Conservation (phyloP, 2,888 invertebrate genomes). For the Dexiosoma caninum region DNA sequence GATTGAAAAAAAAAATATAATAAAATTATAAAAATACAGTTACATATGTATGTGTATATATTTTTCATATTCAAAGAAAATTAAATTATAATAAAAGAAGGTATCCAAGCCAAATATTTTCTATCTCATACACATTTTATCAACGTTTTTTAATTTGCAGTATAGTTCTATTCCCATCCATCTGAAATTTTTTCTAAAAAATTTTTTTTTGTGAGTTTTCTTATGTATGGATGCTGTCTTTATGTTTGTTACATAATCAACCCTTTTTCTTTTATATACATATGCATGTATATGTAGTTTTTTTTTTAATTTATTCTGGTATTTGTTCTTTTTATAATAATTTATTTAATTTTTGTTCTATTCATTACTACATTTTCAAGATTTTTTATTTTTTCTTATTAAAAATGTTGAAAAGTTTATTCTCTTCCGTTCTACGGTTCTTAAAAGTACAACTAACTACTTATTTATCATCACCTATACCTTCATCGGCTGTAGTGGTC, state of each 20-base stretch:
- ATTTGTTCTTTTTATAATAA: constrained; percentile 39
- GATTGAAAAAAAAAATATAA: constrained; percentile 3
- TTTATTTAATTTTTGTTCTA: constrained; percentile 49
- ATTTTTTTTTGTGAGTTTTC: not conserved
- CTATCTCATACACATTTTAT: constrained; percentile 46
- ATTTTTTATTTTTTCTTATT: constrained; percentile 13
- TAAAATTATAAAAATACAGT: constrained; percentile 22
- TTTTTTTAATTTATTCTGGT: constrained; percentile 24
- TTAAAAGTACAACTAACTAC: constrained; percentile 49
- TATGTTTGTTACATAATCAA: constrained; percentile 51
- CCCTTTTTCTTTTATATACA: constrained; percentile 45
- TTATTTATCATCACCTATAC: constrained; percentile 77
- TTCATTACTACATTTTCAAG: constrained; percentile 48
- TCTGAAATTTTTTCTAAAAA: not conserved
- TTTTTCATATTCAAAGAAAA: constrained; percentile 11
- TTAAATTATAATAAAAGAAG: constrained; percentile 41
- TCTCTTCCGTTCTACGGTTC: constrained; percentile 30
- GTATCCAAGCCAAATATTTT: constrained; percentile 52
- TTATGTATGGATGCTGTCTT: constrained; percentile 5
- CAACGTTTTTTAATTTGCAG: constrained; percentile 2
- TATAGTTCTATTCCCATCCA: constrained; percentile 25
- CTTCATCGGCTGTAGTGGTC: constrained; percentile 74
- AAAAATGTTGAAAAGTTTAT: constrained; percentile 49
- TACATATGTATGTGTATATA: not conserved
- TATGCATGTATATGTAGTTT: constrained; percentile 30